Conservation (phyloP, 37 sponge, comb jelly and placozoan genomes). For the Aplysina aerophoba region DNA sequence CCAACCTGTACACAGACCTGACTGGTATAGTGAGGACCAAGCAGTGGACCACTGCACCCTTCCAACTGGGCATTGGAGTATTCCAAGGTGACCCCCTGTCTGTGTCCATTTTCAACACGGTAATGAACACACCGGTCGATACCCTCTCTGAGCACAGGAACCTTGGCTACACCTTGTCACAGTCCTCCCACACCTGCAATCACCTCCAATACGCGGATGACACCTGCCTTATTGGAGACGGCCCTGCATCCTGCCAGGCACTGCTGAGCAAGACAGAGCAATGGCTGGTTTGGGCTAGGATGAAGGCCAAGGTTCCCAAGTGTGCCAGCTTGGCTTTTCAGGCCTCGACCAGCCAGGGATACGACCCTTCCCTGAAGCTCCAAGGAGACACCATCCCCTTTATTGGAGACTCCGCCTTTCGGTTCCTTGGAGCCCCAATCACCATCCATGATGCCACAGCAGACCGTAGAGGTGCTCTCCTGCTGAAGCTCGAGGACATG, state of each 20-base stretch:
- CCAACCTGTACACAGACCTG: conserved; percentile 21
- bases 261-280: background rate
- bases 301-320: conserved; percentile 41
- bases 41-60: conserved; percentile 23
- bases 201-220: conserved; percentile 45
- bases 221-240: conserved; percentile 24
- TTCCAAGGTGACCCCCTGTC: conserved; percentile 55
- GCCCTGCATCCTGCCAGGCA: conserved; percentile 32
- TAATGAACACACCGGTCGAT: conserved; percentile 38
- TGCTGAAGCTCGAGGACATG: background rate
- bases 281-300: conserved; percentile 32
- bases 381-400: conserved; percentile 29
- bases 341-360: conserved; percentile 1
- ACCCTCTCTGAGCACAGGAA: background rate
- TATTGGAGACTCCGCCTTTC: background rate
- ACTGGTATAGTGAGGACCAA: conserved; percentile 19
- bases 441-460: background rate
- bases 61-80: conserved; percentile 22
- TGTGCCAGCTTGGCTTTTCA: conserved; percentile 26
- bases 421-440: conserved; percentile 36
- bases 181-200: background rate
- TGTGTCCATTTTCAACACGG: conserved; percentile 36
- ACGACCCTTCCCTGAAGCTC: conserved; percentile 16
- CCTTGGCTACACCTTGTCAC: conserved; percentile 12
- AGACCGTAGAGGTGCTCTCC: background rate